These are phyloP conservation scores for Ctenopoma multispine DNA, from an alignment of 2,797 vertebrate species.

Conservation along the genomic window DNA sequence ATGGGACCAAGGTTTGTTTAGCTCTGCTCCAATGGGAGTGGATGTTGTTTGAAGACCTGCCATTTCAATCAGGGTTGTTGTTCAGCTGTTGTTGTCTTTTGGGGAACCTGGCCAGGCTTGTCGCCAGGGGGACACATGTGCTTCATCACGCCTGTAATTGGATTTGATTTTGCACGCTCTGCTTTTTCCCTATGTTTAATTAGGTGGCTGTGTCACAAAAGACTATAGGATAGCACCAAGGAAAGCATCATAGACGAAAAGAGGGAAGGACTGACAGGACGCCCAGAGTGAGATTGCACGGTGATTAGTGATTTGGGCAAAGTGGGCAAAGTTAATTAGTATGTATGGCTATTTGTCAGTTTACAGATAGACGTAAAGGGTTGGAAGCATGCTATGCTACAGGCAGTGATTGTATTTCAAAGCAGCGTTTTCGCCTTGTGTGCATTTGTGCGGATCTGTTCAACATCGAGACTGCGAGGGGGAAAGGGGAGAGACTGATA, in stretches of 20 bases:
- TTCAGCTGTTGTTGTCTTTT: slow-evolving; percentile 74
- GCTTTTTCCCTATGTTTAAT: slow-evolving; percentile 77
- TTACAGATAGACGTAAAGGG: slow-evolving; percentile 54
- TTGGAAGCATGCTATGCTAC: slow-evolving; percentile 16
- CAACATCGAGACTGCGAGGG: slow-evolving; percentile 4
- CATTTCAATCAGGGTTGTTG: slow-evolving; percentile 83
- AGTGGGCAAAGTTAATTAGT: slow-evolving; percentile 68
- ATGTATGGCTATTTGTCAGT: slow-evolving; percentile 58
- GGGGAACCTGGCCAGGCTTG: slow-evolving; percentile 69
- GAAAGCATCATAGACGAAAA: slow-evolving; percentile 41
- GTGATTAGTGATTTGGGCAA: slow-evolving; percentile 64
- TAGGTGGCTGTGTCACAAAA: slow-evolving; percentile 61
- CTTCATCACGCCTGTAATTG: slow-evolving; percentile 83
- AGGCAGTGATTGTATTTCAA: slow-evolving; percentile 24
- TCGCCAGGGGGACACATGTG: slow-evolving; percentile 76
- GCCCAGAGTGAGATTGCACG: slow-evolving; percentile 43
- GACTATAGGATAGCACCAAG: slow-evolving; percentile 29
- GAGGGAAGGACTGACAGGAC: slow-evolving; percentile 37
- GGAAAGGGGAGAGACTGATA: slow-evolving; percentile 25
- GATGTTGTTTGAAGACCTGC: slow-evolving; percentile 82
- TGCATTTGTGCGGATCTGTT: slow-evolving; percentile 23
- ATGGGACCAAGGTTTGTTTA: slow-evolving; percentile 76
- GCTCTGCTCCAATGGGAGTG: slow-evolving; percentile 73
- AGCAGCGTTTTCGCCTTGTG: slow-evolving; percentile 15
- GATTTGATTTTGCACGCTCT: slow-evolving; percentile 79